phyloP scores from a whole-genome alignment of 2,797 vertebrate species.

The Potorous gilbertii region DNA sequence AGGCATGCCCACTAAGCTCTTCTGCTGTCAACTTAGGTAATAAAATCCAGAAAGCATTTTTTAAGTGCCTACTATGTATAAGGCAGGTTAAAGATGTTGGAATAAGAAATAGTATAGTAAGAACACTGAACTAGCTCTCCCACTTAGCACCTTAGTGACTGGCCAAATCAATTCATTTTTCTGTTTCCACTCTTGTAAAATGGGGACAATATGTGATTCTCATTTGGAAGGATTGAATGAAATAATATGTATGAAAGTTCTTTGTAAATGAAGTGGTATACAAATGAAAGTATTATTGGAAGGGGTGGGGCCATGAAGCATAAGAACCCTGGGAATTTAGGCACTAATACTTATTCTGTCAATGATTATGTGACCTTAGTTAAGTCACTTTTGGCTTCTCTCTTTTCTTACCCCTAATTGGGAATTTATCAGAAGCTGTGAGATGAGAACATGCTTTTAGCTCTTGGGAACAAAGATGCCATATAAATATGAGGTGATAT shows the following conservation, averaged over 20 bases:
- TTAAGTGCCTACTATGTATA: neutral
- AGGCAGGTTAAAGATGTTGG: neutral
- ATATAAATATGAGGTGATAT: neutral
- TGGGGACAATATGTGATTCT: neutral
- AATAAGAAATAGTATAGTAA: neutral
- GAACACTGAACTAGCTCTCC: neutral
- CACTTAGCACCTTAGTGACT: neutral
- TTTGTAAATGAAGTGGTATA: neutral
- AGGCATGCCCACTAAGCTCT: neutral
- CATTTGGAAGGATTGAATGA: neutral
- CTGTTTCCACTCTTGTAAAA: neutral
- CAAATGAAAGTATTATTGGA: neutral
- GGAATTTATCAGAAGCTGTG: neutral
- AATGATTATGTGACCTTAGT: neutral
- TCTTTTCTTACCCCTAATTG: slow-evolving; percentile 3
- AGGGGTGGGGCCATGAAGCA: slow-evolving; percentile 3
- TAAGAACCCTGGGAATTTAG: neutral
- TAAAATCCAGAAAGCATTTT: neutral
- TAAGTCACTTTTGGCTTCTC: neutral
- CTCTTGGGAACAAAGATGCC: slow-evolving; percentile 30
- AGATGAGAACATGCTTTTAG: slow-evolving; percentile 2
- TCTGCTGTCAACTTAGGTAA: neutral
- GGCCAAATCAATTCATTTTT: neutral
- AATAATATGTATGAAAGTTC: neutral
- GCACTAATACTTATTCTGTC: neutral